Percentiles rank a stretch among this genome's conserved stretches.
Conservation (phyloP, 2,113 vertebrate genomes). For the Rutilus rutilus region DNA sequence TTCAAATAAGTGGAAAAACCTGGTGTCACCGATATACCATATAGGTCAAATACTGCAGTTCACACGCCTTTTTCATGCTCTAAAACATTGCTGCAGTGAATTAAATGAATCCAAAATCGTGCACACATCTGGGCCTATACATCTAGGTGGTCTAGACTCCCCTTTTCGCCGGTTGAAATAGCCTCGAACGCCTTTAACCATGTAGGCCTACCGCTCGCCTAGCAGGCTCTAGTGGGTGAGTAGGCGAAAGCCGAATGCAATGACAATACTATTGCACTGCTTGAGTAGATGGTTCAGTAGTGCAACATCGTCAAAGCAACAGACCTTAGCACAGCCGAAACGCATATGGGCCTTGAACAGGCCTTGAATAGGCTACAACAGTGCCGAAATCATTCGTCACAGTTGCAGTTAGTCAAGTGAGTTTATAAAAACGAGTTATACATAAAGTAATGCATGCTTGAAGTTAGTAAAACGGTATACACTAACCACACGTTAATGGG, state of each 20-base stretch:
- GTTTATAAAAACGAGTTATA: not conserved
- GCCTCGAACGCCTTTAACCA: not conserved
- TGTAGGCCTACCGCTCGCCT: not conserved
- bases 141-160: constrained; percentile 1
- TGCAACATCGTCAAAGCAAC: constrained; percentile 94
- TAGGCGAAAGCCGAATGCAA: constrained; percentile 86
- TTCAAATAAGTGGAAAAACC: constrained; percentile 58
- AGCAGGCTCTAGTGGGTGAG: constrained; percentile 27
- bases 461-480: not conserved
- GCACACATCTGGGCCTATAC: not conserved
- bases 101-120: not conserved
- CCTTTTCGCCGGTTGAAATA: not conserved
- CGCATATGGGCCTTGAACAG: constrained; percentile 6
- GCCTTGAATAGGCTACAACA: not conserved
- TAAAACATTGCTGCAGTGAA: not conserved
- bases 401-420: not conserved
- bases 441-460: not conserved
- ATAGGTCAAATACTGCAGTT: constrained; percentile 33
- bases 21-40: constrained; percentile 46
- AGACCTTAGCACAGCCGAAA: constrained; percentile 78
- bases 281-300: constrained; percentile 92
- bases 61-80: constrained; percentile 6
- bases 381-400: not conserved
- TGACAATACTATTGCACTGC: constrained; percentile 99
- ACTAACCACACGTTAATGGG: not conserved